Evolutionary conservation across 2,888 invertebrate species (phyloP), one percentile per base, ranked within the genome.

Genomic region (Syrista parreyssii): DNA sequence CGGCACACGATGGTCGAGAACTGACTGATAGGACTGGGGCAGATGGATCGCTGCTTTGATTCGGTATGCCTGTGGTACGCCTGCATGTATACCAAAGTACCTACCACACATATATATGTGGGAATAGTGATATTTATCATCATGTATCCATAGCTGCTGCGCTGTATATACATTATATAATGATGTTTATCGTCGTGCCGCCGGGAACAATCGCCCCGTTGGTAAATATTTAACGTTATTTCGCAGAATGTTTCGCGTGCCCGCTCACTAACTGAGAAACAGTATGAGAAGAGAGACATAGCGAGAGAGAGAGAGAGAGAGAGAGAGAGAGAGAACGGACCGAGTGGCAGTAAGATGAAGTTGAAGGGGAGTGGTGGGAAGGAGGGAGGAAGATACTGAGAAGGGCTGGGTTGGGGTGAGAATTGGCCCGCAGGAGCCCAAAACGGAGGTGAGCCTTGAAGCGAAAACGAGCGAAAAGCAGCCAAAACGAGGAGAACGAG

Each of bases 171-270:
- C 91, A 90, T 91, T 91, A 91, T 89, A 90, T 91, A 91, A 91
- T 91, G 90, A 91, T 91, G 91, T 91, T 91, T 90, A 91, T 91
- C 90, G 88, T 89, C 88, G 87, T 83, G 86, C 87, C 87, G 85
- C 82, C 83, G 85, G 86, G 89, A 87, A 89, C 88, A 88, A 88
- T 89, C 87, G 86, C 85, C 83, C 81, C 88, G 81, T 87, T 86
- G 85, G 90, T 90, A 91, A 91, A 91, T 91, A 91, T 91, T 91
- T 91, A 91, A 91, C 91, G 88, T 91, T 91, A 91, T 91, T 91
- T 91, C 90, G 90, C 88, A 89, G 89, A 90, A 91, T 91, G 90
- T 89, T 90, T 90, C 90, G 87, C 85, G 76, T 71, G 75, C 75
- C 71, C 36, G 36, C 36, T 40, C 36, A 15, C 36, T 40, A 40